These are phyloP conservation scores for Erpobdella octoculata DNA, from an alignment of 2,888 invertebrate species.

Conservation along the genomic window DNA sequence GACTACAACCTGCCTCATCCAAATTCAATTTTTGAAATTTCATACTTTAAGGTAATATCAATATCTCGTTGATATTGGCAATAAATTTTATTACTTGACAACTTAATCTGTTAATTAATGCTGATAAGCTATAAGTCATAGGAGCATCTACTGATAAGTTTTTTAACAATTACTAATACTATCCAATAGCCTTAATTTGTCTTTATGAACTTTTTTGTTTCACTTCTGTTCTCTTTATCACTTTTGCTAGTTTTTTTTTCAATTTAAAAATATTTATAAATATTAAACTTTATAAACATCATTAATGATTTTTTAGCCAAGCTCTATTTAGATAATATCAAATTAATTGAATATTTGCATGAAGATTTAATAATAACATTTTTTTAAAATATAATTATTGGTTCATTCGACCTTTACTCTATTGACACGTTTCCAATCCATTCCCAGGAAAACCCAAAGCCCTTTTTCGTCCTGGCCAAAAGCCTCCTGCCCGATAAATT, in stretches of 20 bases:
- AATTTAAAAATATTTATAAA: background rate
- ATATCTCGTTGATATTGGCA: background rate
- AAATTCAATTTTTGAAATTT: constrained; percentile 81
- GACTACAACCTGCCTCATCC: constrained; percentile 85
- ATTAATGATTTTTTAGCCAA: no score
- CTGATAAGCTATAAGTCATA: background rate
- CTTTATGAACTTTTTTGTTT: no score
- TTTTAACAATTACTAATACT: no score
- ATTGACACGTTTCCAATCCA: no score
- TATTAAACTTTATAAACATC: no score
- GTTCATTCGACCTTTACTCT: no score
- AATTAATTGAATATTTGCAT: no score
- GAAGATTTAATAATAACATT: no score
- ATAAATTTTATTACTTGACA: background rate
- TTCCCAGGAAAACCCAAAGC: constrained; percentile 66
- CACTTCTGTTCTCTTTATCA: background rate
- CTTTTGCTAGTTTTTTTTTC: background rate
- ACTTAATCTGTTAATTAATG: background rate
- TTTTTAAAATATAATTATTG: no score
- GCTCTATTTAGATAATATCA: no score
- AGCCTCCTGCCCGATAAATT: constrained; percentile 78
- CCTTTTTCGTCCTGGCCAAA: constrained; percentile 83
- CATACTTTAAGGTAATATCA: constrained; percentile 61
- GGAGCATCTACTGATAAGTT: no score
- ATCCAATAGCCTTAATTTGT: no score